These are phyloP conservation scores for Ibidorhyncha struthersii DNA, from an alignment of 2,113 vertebrate species.

Conservation along the genomic window DNA sequence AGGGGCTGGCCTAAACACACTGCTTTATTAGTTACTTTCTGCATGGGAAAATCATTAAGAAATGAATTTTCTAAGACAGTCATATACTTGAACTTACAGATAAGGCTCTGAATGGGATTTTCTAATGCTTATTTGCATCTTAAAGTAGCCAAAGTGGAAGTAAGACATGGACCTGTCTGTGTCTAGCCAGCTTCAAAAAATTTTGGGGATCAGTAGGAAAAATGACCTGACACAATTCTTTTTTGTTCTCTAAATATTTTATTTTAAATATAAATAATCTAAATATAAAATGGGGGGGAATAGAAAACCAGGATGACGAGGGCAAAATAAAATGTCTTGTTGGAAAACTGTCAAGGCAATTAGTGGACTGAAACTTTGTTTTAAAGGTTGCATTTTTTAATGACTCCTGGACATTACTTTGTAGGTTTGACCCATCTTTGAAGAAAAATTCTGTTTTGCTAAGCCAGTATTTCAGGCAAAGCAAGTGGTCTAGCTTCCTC, in stretches of 20 bases:
- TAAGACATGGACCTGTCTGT: not conserved
- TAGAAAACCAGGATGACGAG: not conserved
- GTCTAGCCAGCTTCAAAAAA: not conserved
- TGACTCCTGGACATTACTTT: not conserved
- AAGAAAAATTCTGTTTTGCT: not conserved
- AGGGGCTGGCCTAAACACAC: not conserved
- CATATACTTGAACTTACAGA: not conserved
- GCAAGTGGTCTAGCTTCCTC: not conserved
- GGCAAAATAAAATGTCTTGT: not conserved
- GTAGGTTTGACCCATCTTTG: not conserved
- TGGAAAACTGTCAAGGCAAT: not conserved
- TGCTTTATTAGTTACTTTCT: not conserved
- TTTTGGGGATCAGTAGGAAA: not conserved
- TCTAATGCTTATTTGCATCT: not conserved
- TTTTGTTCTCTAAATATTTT: not conserved
- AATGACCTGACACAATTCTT: rapidly evolving
- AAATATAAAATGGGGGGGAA: not conserved
- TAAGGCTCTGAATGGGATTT: not conserved
- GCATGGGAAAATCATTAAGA: not conserved
- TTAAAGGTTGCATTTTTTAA: not conserved
- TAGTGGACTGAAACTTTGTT: not conserved
- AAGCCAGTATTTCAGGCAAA: not conserved
- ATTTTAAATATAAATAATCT: too few species aligned
- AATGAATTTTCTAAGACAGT: not conserved
- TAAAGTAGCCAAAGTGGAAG: not conserved